phyloP scores from a whole-genome alignment of 1,140 invertebrate genomes.

The Muscidifurax raptorellus region DNA sequence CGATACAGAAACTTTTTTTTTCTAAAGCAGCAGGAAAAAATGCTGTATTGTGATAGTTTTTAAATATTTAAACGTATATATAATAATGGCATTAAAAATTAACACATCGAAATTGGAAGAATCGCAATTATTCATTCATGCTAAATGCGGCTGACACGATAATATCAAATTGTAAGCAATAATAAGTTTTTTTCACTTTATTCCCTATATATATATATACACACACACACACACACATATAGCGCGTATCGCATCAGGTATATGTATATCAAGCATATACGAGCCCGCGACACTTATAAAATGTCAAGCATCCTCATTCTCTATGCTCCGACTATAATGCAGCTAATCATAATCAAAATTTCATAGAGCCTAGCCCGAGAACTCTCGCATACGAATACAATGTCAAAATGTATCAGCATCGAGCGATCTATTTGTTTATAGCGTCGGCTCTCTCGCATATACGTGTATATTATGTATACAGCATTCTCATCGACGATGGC shows the following conservation, averaged over 20 bases:
- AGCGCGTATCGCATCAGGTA: no score
- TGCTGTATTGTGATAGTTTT: background rate
- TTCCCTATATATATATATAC: no score
- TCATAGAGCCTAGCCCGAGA: background rate
- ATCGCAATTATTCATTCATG: background rate
- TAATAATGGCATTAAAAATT: background rate
- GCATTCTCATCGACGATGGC: background rate
- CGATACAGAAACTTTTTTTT: constrained; percentile 19
- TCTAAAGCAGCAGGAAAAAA: background rate
- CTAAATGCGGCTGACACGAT: no score
- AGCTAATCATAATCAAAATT: background rate
- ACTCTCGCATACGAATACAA: background rate
- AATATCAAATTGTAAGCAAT: no score
- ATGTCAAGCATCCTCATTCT: background rate
- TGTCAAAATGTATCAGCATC: background rate
- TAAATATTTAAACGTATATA: background rate
- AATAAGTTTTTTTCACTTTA: no score
- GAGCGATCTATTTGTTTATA: background rate
- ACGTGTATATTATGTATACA: background rate
- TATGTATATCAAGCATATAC: no score
- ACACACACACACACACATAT: no score
- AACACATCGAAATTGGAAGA: background rate
- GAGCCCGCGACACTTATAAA: no score
- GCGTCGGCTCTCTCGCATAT: no score
- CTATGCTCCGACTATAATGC: background rate